Conservation (phyloP, 2,113 vertebrate species). For the Tragelaphus scriptus region DNA sequence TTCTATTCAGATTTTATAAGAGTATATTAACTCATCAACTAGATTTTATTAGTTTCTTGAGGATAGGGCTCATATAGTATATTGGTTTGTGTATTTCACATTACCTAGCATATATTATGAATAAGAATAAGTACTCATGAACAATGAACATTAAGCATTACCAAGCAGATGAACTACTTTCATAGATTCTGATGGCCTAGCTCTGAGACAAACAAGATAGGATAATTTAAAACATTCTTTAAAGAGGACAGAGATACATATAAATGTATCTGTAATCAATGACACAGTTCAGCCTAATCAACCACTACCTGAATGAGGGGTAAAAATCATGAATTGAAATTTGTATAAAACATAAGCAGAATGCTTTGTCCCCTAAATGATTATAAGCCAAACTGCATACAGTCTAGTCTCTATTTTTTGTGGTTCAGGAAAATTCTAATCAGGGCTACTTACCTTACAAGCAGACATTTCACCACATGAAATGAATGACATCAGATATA, state of each 20-base stretch:
- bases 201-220: background rate
- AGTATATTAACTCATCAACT: background rate
- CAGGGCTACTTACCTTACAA: background rate
- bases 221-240: background rate
- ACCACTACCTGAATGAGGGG: background rate
- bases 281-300: background rate
- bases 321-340: background rate
- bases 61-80: background rate
- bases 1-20: background rate
- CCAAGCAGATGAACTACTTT: background rate
- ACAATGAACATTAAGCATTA: background rate
- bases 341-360: background rate
- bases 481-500: background rate
- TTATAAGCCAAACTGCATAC: background rate
- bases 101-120: background rate
- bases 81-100: background rate
- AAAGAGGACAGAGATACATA: background rate
- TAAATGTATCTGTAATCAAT: background rate
- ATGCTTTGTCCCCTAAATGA: background rate
- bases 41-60: background rate
- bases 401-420: background rate
- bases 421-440: slow-evolving; percentile 4
- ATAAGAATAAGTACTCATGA: background rate
- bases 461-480: background rate
- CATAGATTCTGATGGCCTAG: background rate